A percentile compares a stretch with the other conserved stretches of the same genome.
These are phyloP conservation scores for Drosophila peninsularis DNA, from an alignment of 2,888 invertebrate species.

Conservation along the genomic window DNA sequence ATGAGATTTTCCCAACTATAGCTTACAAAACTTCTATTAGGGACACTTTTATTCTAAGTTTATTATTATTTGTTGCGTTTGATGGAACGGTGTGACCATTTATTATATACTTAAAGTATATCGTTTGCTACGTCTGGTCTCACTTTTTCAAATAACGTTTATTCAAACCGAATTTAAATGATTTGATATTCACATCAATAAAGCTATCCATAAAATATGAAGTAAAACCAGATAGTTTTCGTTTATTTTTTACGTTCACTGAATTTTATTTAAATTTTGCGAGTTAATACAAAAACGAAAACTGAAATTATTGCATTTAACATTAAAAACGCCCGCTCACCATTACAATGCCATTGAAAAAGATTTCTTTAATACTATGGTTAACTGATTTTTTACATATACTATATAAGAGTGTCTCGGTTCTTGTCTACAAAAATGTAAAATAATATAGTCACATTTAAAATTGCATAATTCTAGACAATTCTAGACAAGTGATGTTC, in stretches of 20 bases:
- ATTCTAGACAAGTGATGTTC: constrained; percentile 68
- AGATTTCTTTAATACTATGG: constrained; percentile 75
- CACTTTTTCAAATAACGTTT: not conserved
- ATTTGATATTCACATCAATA: not conserved
- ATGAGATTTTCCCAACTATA: not conserved
- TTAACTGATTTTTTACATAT: constrained; percentile 76
- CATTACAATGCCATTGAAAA: constrained; percentile 77
- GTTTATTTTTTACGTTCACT: constrained; percentile 71
- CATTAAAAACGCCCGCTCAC: constrained; percentile 74
- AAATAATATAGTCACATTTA: constrained; percentile 75
- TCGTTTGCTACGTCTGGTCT: not conserved
- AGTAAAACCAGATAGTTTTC: constrained; percentile 5
- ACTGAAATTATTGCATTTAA: constrained; percentile 72
- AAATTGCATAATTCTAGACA: constrained; percentile 74
- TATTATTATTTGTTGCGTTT: not conserved
- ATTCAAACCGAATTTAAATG: not conserved
- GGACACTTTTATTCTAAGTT: fast-evolving
- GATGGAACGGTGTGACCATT: too few relatives aligned
- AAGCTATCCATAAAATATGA: not conserved
- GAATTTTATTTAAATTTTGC: constrained; percentile 77
- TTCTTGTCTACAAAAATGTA: constrained; percentile 73
- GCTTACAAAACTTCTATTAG: not conserved
- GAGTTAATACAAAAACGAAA: constrained; percentile 76
- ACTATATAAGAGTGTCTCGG: constrained; percentile 66
- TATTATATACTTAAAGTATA: not conserved